These are phyloP conservation scores for Elmis aenea DNA, from an alignment of 2,888 invertebrate species.

Conservation along the genomic window DNA sequence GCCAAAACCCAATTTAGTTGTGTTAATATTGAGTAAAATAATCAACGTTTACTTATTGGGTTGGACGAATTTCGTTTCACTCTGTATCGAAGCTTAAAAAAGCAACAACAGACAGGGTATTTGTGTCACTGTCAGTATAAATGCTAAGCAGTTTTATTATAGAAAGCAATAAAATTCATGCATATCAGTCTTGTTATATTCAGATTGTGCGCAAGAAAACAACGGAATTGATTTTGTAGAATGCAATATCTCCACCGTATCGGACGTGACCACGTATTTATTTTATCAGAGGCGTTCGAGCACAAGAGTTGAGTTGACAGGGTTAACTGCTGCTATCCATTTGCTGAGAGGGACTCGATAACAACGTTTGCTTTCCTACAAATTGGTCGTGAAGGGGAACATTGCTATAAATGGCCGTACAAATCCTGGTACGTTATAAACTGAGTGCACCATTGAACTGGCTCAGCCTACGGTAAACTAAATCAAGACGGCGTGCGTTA, in stretches of 20 bases:
- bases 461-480: no score
- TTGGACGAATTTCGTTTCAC: no score
- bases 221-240: conserved; percentile 20
- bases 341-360: conserved; percentile 32
- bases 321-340: conserved; percentile 36
- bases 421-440: no score
- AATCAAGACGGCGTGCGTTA: no score
- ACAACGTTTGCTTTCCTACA: conserved; percentile 34
- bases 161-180: conserved; percentile 15
- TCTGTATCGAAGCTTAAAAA: no score
- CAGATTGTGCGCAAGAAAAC: conserved; percentile 17
- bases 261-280: conserved; percentile 33
- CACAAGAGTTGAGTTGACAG: conserved; percentile 36
- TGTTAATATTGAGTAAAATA: no score
- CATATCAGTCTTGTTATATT: conserved; percentile 13
- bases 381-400: conserved; percentile 29
- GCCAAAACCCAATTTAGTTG: no score
- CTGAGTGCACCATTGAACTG: no score
- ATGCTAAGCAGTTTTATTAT: no score
- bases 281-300: conserved; percentile 28
- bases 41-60: no score
- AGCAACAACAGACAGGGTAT: no score
- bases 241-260: conserved; percentile 22
- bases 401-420: conserved; percentile 22
- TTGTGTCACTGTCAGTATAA: no score